Conservation (phyloP, 2,113 vertebrate species). For the Macrotus californicus region DNA sequence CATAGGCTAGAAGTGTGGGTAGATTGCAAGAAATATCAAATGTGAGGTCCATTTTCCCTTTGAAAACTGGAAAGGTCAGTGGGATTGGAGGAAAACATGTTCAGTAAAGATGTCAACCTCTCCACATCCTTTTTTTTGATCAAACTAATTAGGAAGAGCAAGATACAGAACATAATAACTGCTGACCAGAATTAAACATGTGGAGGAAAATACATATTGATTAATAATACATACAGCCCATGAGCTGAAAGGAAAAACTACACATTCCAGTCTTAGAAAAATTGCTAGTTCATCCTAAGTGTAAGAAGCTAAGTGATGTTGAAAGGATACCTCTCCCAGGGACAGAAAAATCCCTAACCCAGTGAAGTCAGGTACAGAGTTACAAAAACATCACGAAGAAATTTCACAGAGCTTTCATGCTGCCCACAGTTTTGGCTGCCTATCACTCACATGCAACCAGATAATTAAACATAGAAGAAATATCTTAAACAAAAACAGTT, state of each 20-base stretch:
- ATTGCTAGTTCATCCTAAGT: neutral
- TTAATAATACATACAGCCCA: neutral
- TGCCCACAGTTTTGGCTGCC: neutral
- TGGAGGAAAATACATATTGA: neutral
- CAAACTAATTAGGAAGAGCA: neutral
- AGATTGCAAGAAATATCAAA: neutral
- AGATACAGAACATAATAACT: neutral
- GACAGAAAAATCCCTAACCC: neutral
- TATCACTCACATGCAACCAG: neutral
- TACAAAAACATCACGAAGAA: neutral
- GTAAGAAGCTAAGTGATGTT: neutral
- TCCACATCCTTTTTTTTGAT: neutral
- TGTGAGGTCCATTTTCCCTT: neutral
- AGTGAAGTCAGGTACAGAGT: neutral
- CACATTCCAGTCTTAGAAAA: neutral
- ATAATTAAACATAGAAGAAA: neutral
- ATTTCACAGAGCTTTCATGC: neutral
- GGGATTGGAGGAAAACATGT: neutral
- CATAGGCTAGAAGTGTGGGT: neutral
- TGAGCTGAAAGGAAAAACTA: neutral
- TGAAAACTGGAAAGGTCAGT: neutral
- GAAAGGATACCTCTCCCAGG: neutral
- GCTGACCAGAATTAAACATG: neutral
- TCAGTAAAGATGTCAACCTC: neutral
- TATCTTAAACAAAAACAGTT: neutral